phyloP scores from a whole-genome alignment of 2,888 invertebrate genomes.

The Drosophila hawaiiensis region DNA sequence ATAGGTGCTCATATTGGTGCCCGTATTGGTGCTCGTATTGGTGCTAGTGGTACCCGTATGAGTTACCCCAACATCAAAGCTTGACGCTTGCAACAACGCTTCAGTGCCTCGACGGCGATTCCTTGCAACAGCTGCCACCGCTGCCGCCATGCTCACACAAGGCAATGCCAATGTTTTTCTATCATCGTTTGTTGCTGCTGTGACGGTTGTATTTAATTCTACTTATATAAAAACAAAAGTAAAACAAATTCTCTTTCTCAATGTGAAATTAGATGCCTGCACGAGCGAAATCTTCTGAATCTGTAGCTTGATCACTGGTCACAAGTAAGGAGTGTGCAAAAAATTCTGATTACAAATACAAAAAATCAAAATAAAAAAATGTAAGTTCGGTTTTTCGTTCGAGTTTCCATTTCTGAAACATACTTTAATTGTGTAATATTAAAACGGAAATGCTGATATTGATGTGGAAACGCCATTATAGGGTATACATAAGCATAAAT shows the following conservation, averaged over 20 bases:
- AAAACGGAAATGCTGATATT: neutral
- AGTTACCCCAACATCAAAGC: conserved; percentile 15
- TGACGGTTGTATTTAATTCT: conserved; percentile 3
- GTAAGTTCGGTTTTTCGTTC: neutral
- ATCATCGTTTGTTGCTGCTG: conserved; percentile 13
- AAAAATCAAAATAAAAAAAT: neutral
- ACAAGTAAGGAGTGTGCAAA: neutral
- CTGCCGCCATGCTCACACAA: conserved; percentile 55
- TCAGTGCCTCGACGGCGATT: conserved; percentile 54
- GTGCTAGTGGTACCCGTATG: conserved; percentile 21
- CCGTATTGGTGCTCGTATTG: conserved; percentile 11
- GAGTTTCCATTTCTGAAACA: neutral
- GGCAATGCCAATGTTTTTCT: conserved; percentile 2
- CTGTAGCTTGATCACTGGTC: neutral
- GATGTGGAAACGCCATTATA: neutral
- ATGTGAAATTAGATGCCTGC: conserved; percentile 12
- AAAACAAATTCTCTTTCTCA: neutral
- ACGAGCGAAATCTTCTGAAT: conserved; percentile 8
- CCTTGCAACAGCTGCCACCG: conserved; percentile 57
- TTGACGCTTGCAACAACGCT: neutral
- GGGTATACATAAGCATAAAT: neutral
- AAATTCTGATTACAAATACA: neutral
- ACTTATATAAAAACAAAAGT: neutral
- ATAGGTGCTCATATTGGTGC: conserved; percentile 40
- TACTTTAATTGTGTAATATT: neutral